Evolutionary conservation across 1,140 invertebrate species (phyloP).

Genomic region (Theocolax elegans): DNA sequence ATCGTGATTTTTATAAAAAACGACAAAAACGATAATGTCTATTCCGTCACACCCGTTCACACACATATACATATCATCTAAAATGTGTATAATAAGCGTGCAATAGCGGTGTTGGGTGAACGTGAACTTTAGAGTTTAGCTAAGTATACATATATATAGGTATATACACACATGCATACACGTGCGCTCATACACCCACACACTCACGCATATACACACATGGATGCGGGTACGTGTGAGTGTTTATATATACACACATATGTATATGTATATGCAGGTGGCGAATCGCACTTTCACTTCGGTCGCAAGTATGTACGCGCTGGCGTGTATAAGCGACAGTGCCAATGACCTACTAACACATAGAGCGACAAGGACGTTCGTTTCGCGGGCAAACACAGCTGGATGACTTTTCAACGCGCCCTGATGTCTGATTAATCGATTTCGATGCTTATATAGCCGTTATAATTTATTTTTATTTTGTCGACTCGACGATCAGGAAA

Average conservation of each 20-base stretch:
- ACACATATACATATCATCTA: too few relatives aligned
- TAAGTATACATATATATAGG: background rate
- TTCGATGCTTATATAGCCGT: too few relatives aligned
- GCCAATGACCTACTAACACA: conserved; percentile 67
- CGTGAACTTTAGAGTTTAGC: conserved; percentile 5
- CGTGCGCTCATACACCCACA: conserved; percentile 2
- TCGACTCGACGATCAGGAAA: too few relatives aligned
- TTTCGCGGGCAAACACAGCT: background rate
- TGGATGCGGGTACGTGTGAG: conserved; percentile 14
- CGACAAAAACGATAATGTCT: too few relatives aligned
- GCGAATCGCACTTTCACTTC: conserved; percentile 27
- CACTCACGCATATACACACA: too few relatives aligned
- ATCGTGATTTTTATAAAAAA: too few relatives aligned
- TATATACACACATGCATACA: conserved; percentile 19
- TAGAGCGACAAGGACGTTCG: conserved; percentile 53
- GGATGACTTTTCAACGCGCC: too few relatives aligned
- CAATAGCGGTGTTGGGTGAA: too few relatives aligned
- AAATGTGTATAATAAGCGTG: too few relatives aligned
- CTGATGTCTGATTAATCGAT: too few relatives aligned
- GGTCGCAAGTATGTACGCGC: background rate
- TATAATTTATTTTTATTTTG: too few relatives aligned
- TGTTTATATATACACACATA: background rate
- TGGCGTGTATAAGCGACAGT: conserved; percentile 45
- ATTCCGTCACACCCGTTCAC: too few relatives aligned
- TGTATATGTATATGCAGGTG: conserved; percentile 26